Evolutionary conservation across 2,113 vertebrate species (phyloP).

Genomic region (Rhegmatorhina hoffmannsi): DNA sequence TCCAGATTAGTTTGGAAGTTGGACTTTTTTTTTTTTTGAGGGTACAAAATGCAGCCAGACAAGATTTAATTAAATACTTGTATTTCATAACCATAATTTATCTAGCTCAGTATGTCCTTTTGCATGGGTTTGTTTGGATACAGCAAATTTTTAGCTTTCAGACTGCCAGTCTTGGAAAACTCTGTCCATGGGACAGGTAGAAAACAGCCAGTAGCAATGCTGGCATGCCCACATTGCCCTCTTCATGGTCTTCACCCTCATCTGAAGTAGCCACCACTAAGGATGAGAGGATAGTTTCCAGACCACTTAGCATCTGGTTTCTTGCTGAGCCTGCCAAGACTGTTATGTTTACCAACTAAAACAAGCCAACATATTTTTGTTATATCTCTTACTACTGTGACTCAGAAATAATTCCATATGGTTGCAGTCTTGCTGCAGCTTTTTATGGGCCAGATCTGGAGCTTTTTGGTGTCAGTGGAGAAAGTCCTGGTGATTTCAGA

Average conservation of each 20-base stretch:
- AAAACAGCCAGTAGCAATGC: background rate
- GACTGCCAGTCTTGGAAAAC: background rate
- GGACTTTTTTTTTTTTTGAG: background rate
- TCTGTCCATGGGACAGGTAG: slow-evolving; percentile 1
- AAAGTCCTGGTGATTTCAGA: background rate
- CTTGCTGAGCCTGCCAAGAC: background rate
- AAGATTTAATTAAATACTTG: slow-evolving; percentile 65
- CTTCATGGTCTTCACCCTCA: background rate
- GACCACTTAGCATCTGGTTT: background rate
- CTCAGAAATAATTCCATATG: slow-evolving; percentile 56
- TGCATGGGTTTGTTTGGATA: slow-evolving; percentile 12
- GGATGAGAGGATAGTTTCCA: background rate
- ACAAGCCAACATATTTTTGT: slow-evolving; percentile 37
- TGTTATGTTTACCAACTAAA: slow-evolving; percentile 25
- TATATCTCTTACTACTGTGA: slow-evolving; percentile 26
- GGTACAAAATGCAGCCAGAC: slow-evolving; percentile 25
- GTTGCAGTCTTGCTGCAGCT: slow-evolving; percentile 15
- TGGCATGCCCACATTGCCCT: background rate
- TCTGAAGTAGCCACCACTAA: background rate
- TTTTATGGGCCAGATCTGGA: background rate
- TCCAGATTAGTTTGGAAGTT: slow-evolving; percentile 52
- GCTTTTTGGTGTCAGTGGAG: background rate
- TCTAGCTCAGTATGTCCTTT: slow-evolving; percentile 35
- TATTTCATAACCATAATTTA: slow-evolving; percentile 60
- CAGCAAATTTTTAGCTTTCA: slow-evolving; percentile 15